Evolutionary conservation across 2,797 vertebrate genomes (phyloP).

Genomic region (Danio jaintianensis): DNA sequence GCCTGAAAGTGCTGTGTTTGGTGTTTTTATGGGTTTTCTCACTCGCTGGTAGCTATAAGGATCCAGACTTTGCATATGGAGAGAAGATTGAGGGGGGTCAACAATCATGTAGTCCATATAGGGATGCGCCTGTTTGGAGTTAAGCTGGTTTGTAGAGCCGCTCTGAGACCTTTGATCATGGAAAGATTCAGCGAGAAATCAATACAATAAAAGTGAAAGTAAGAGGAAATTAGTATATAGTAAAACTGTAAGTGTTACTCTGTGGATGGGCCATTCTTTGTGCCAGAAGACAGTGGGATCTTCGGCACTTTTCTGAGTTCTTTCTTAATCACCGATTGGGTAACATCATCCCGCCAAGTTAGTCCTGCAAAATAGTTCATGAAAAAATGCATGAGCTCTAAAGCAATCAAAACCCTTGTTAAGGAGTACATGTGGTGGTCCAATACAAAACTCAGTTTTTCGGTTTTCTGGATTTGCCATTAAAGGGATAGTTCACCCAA

Average conservation of each 20-base stretch:
- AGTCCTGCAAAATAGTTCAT: constrained; percentile 77
- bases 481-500: too few relatives aligned
- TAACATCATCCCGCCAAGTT: constrained; percentile 91
- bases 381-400: constrained; percentile 4
- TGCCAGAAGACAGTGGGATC: constrained; percentile 62
- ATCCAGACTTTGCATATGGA: constrained; percentile 82
- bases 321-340: constrained; percentile 87
- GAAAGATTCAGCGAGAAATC: constrained; percentile 13
- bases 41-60: constrained; percentile 89
- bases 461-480: too few relatives aligned
- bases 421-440: too few relatives aligned
- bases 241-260: constrained; percentile 48
- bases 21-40: constrained; percentile 34
- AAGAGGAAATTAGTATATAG: background rate
- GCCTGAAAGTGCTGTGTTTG: constrained; percentile 13
- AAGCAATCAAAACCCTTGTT: background rate
- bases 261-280: constrained; percentile 61
- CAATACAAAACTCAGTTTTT: too few relatives aligned
- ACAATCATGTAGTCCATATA: constrained; percentile 87
- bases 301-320: constrained; percentile 89
- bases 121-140: constrained; percentile 76
- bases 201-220: background rate
- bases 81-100: constrained; percentile 74
- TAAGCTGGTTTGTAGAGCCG: constrained; percentile 41
- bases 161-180: constrained; percentile 29